These are phyloP conservation scores for Deroplatys truncata DNA, from an alignment of 2,888 invertebrate species.

Conservation along the genomic window DNA sequence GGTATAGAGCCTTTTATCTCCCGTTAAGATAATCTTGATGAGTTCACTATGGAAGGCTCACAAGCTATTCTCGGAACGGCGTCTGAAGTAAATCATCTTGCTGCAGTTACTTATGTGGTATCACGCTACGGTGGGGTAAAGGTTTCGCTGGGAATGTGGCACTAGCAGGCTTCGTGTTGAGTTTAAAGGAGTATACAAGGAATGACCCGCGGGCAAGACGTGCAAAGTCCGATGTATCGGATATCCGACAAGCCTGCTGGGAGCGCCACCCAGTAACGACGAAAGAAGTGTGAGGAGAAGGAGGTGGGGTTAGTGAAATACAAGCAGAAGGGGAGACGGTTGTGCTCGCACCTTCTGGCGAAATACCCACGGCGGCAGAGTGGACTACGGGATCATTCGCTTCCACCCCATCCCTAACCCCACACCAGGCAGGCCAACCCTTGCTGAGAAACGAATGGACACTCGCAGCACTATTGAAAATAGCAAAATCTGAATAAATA, in stretches of 20 bases:
- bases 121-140: too few species aligned
- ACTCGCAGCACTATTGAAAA: neutral
- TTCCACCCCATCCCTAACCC: neutral
- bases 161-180: neutral
- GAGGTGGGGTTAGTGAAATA: neutral
- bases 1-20: too few species aligned
- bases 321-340: neutral
- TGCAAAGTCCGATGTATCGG: neutral
- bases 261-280: neutral
- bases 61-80: too few species aligned
- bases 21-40: too few species aligned
- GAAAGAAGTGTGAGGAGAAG: neutral
- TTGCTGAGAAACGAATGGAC: neutral
- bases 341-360: slow-evolving; percentile 13
- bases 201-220: neutral
- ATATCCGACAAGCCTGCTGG: neutral
- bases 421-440: neutral
- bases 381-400: slow-evolving; percentile 27
- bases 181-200: neutral
- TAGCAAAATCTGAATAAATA: neutral
- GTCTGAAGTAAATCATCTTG: neutral
- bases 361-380: slow-evolving; percentile 31
- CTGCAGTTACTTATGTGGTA: neutral
- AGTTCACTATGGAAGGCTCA: too few species aligned
- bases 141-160: neutral